phyloP scores from a whole-genome alignment of 2,113 vertebrate species.

The Zapus hudsonius region DNA sequence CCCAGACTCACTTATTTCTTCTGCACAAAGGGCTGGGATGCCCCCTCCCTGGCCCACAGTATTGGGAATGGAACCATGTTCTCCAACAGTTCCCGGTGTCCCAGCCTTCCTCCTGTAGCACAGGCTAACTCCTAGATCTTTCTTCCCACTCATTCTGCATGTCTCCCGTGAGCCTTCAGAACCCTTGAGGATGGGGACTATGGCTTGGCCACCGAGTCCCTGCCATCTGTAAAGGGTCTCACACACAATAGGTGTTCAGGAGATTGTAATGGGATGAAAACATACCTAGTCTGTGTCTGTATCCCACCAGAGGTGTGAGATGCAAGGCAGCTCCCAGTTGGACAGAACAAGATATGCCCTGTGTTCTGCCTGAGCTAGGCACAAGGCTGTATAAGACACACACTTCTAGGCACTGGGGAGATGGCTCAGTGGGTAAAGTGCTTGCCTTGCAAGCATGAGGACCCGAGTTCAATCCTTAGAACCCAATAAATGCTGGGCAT shows the following conservation, averaged over 20 bases:
- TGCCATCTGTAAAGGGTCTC: background rate
- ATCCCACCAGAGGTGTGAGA: background rate
- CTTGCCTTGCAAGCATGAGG: background rate
- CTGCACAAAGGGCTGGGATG: background rate
- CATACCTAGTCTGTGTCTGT: background rate
- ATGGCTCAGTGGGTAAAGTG: background rate
- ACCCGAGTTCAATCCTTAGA: too few relatives aligned
- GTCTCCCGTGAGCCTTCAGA: background rate
- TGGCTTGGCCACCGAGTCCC: background rate
- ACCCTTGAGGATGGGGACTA: background rate
- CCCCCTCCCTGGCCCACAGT: too few relatives aligned
- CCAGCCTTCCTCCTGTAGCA: background rate
- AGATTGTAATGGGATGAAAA: background rate
- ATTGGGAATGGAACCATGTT: background rate
- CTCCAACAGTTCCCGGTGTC: background rate
- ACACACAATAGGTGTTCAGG: background rate
- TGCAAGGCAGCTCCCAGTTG: background rate
- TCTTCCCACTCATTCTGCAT: rapidly evolving
- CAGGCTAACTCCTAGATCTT: rapidly evolving
- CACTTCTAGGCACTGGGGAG: background rate
- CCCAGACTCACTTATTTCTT: background rate
- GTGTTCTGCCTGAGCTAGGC: background rate
- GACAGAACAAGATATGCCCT: background rate
- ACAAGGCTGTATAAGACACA: background rate
- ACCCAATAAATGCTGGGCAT: too few relatives aligned